phyloP scores from a whole-genome alignment of 1,140 invertebrate species.

The Ceratosolen solmsi region DNA sequence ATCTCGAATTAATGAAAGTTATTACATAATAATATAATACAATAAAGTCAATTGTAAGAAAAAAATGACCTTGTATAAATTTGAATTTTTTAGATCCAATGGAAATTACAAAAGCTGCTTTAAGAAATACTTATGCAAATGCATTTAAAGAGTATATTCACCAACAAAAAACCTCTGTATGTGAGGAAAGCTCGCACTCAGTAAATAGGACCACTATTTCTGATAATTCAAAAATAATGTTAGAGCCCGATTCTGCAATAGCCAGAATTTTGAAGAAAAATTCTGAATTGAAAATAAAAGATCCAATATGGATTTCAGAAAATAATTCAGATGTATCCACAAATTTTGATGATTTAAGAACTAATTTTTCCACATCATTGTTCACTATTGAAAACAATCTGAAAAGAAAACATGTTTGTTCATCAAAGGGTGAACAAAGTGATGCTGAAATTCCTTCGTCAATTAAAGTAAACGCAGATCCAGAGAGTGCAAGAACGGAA shows the following conservation, averaged over 20 bases:
- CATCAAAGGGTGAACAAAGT: conserved; percentile 28
- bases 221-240: conserved; percentile 36
- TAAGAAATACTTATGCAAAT: conserved; percentile 39
- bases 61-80: no score
- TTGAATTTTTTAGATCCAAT: conserved; percentile 39
- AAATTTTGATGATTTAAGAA: neutral
- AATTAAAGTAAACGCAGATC: conserved; percentile 25
- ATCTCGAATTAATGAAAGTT: no score
- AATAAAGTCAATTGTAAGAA: no score
- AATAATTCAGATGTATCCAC: conserved; percentile 10
- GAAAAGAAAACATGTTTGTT: conserved; percentile 24
- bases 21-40: no score
- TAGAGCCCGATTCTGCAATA: conserved; percentile 48
- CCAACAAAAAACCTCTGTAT: neutral
- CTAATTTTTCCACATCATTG: neutral
- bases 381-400: neutral
- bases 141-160: conserved; percentile 30
- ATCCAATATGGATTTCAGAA: conserved; percentile 5
- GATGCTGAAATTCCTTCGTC: conserved; percentile 35
- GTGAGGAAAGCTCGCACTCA: neutral
- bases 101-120: conserved; percentile 25
- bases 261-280: conserved; percentile 42
- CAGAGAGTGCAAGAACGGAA: conserved; percentile 2
- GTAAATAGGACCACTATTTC: neutral
- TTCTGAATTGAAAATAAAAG: neutral